Evolutionary conservation across 30 jellyfish, hydroid and myxozoan species (phyloP), one percentile per base, ranked within the genome.

Genomic region (Catostylus mosaicus): DNA sequence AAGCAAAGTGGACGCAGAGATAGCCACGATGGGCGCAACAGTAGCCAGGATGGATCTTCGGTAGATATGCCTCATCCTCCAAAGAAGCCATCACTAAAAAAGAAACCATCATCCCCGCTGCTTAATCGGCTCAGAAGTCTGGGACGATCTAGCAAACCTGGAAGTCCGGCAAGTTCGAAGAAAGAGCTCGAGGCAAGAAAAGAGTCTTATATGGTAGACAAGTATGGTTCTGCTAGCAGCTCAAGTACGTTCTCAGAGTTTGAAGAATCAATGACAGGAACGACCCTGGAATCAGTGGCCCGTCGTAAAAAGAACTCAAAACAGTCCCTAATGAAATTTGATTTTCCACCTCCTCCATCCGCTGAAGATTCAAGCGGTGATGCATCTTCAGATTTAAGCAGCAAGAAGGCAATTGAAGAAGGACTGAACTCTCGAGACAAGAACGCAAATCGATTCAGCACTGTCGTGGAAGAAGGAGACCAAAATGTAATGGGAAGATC

Each of bases 261-360:
- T 40, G 88, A 86, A 29, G 83, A 68, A 16, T 5, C 36, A n/a
- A 76, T 61, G 46, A 77, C 46, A 32, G 84, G 88, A 29, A 34
- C 47, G 1, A 37, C 83, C 11, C 35, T 23, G 30, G 94, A 64
- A 27, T 63, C 88, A 11, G 84, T 73, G 23, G 94, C 94, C 8
- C 87, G 86, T 0, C 82, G 88, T 12, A 85, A 75, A 23, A 27
- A 68, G 10, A 30, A 45, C 16, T 63, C 96, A 20, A 76, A 67
- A 26, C 48, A 33, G 59, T 79, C 93, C 22, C 46, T 88, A 29
- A 10, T 88, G 89, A 73, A 80, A 20, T 88, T 88, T 52, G 83
- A 81, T 35, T 88, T 88, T 66, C 97, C 97, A 30, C 97, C 97
- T 0, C 97, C 97, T n/a, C 97, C 97, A 56, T 30, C 70, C 30